phyloP scores from a whole-genome alignment of 2,113 vertebrate genomes.

The Tinamus guttatus region DNA sequence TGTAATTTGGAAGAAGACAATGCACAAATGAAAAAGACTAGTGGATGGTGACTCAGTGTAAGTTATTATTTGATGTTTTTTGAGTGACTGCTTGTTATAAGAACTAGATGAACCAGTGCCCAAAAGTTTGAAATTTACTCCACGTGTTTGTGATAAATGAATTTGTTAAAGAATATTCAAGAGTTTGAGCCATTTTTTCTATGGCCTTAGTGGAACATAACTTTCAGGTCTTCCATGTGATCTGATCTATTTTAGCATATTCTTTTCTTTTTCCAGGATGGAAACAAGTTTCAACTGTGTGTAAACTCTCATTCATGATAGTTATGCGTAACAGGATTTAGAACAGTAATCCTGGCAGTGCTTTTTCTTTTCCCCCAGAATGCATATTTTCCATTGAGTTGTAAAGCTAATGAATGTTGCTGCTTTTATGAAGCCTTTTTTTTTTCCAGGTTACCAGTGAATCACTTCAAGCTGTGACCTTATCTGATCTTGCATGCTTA shows the following conservation, averaged over 20 bases:
- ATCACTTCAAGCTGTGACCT: slow-evolving; percentile 65
- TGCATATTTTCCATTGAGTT: slow-evolving; percentile 48
- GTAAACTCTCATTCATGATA: neutral
- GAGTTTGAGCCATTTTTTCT: neutral
- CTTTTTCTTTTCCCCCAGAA: slow-evolving; percentile 3
- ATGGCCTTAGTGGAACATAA: neutral
- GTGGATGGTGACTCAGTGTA: slow-evolving; percentile 16
- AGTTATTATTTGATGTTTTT: neutral
- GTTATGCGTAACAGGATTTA: slow-evolving; percentile 27
- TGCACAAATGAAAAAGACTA: neutral
- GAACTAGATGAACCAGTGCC: neutral
- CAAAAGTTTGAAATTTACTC: neutral
- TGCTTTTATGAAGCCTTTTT: neutral
- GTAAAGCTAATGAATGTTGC: neutral
- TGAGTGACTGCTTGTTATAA: neutral
- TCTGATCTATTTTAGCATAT: neutral
- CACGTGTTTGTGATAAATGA: accelerated
- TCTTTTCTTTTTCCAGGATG: neutral
- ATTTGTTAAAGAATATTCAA: neutral
- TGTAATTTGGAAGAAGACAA: neutral
- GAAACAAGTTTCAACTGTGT: neutral
- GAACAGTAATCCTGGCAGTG: slow-evolving; percentile 6
- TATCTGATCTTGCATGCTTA: slow-evolving; percentile 53
- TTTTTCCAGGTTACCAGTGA: slow-evolving; percentile 37
- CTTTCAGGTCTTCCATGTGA: neutral